Evolutionary conservation across 2,888 invertebrate species (phyloP), one percentile per base, ranked within the genome.

Genomic region (Pherbina coryleti): DNA sequence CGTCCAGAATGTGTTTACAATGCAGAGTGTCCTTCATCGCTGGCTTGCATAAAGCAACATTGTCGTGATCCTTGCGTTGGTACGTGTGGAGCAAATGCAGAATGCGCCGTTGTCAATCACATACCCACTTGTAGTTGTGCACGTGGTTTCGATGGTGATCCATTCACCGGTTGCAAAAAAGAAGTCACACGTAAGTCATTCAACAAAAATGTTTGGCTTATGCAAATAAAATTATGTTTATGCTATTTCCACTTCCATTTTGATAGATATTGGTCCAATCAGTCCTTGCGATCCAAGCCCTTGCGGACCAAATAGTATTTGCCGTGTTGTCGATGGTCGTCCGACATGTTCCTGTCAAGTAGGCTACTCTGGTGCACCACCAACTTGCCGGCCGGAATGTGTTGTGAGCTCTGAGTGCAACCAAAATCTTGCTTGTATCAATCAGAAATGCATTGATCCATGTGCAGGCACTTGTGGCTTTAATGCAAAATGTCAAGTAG

Each of bases 1-100:
- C 92, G 94, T 80, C 96, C 96, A 3, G 97, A 97, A 90, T 97
- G 97, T 88, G 92, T 94, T 14, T 93, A 93, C 81, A 96, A 94
- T 87, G 92, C 95, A 0, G 96, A 96, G 85, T 97, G 97, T 87
- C 92, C 94, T 7, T 93, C 93, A 82, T 92, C 94, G 84, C 90
- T 95, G 80, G 93, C 96, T 53, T 97, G 96, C 87, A 91, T 96
- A 66, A 94, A 95, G 77, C 95, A 95, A 84, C 95, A 96, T 86
- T 97, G 97, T 83, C 92, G 96, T 83, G 94, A 96, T 90, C 96
- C 96, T 7, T 97, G 96, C 85, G 93, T 93, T 79, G 96, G 96
- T 76, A 92, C 95, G 73, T 97, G 97, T 85, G 97, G 96, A 5
- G 88, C 93, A 0, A 95, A 96, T 84, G 95, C 97, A 9, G 94